Evolutionary conservation across 2,888 invertebrate species (phyloP), one percentile per base, ranked within the genome.

Genomic region (Chymomyza fuscimana): DNA sequence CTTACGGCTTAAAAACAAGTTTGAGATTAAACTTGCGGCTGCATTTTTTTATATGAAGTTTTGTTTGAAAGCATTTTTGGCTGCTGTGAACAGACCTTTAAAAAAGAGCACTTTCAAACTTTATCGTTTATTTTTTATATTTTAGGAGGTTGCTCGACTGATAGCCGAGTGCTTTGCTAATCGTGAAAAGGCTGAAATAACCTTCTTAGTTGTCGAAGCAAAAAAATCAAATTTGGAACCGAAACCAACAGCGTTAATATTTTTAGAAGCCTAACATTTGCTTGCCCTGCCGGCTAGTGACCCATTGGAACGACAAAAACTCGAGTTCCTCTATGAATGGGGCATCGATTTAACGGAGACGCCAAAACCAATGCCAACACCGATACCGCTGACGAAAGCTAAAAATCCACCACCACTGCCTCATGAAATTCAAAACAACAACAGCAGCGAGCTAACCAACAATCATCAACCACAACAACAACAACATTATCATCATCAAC

Each of bases 111-210:
- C 25, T 25, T 4, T 0, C 25, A 32, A 1, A 32, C 1, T 32
- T 32, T 5, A 32, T 0, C 6, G 32, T 5, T 32, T 32, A 7
- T 32, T 32, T 0, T 5, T 32, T 5, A 16, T 46, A 22, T 15
- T 51, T 5, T 22, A 92, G 92, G 97, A 97, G 89, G 97, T 97
- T 73, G 98, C 98, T 64, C 94, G 97, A 85, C 93, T 97, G 76
- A 98, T 98, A 90, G 98, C 98, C 16, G 97, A 97, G 91, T 97
- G 97, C 80, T 98, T 97, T 93, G 97, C 97, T 69, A 95, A 97
- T 92, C 94, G 96, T 90, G 96, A 96, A 90, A 95, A 96, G 90
- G 93, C 93, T 92, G 96, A 97, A 91, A 97, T 98, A 92, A 97
- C 97, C 93, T 97, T 98, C 93, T 94, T 98, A 90, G 98, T 98